A percentile compares a stretch with the other conserved stretches of the same genome.
Conservation (phyloP, 1,140 invertebrate genomes). For the Zophobas morio region DNA sequence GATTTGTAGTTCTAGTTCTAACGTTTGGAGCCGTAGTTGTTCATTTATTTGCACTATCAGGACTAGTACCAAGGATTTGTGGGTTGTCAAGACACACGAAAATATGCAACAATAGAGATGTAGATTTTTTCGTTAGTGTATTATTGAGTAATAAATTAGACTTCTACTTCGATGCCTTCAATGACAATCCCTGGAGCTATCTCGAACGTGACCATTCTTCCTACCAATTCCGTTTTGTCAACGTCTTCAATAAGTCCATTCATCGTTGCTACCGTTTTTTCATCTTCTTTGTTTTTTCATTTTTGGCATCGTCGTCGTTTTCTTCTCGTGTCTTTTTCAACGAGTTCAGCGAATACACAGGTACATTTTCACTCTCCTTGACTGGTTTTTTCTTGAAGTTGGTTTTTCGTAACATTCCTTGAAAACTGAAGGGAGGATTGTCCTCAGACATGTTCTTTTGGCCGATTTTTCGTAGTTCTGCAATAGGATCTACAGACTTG, state of each 20-base stretch:
- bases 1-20: conserved; percentile 3
- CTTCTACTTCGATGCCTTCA: conserved; percentile 77
- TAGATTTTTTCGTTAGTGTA: neutral
- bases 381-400: conserved; percentile 80
- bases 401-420: conserved; percentile 88
- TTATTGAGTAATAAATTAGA: conserved; percentile 68
- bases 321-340: conserved; percentile 4
- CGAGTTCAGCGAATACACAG: neutral
- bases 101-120: neutral
- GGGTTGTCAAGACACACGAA: neutral
- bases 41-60: conserved; percentile 12
- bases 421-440: conserved; percentile 86
- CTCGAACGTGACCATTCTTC: conserved; percentile 64
- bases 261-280: neutral
- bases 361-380: conserved; percentile 68
- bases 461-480: conserved; percentile 69
- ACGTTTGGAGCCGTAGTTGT: conserved; percentile 1
- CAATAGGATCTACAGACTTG: conserved; percentile 68
- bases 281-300: conserved; percentile 43
- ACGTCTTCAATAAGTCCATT: conserved; percentile 1
- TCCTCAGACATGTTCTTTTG: conserved; percentile 68
- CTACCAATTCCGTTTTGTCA: neutral
- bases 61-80: conserved; percentile 17
- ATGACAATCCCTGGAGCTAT: conserved; percentile 77
- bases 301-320: neutral